Base-by-base conservation (phyloP, 2,888 invertebrate species). In the Macaria notata region DNA sequence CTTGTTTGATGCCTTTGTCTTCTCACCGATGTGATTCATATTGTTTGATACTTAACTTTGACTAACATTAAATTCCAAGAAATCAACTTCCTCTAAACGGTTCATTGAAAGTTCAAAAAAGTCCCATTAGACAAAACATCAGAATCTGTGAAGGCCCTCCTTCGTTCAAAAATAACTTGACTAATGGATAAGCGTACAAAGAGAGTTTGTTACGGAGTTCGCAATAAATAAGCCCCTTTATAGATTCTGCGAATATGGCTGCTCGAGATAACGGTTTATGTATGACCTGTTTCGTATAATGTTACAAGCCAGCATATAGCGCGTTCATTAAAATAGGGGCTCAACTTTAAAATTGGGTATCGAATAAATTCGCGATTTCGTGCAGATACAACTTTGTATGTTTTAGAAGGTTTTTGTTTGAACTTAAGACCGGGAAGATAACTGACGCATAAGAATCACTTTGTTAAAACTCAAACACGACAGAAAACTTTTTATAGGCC, bases 321-420 rank as follows among this genome's bases (percentile, higher is more conserved):
- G 31, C 47, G 49, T 42, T 56, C 48, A 59, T 56, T 49, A 58
- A 46, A 51, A 42, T n/a, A 8, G 48, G 54, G 44, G 51, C 56
- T 50, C 29, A 47, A 63, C 45, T 62, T 62, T 54, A 44, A 56
- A 61, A 60, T 62, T 51, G 46, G 51, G n/a, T 50, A 45, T 54
- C 31, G 36, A 30, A n/a, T 31, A 5, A 29, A 29, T 44, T 42
- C 30, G 44, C 31, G 7, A 50, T 36, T 44, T 43, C 3, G 44
- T n/a, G 8, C 9, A 3, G 6, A 41, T 42, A 41, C 19, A 19
- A 1, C 19, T 19, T 19, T 19, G 19, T 19, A 19, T 19, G 19
- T 19, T 19, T 19, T 19, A 19, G 19, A 19, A 19, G 19, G 19
- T 19, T 19, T 19, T 19, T 19, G 19, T 19, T 19, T 19, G 19